Base-by-base conservation (phyloP, 2,888 invertebrate genomes). In the Sicus ferrugineus region DNA sequence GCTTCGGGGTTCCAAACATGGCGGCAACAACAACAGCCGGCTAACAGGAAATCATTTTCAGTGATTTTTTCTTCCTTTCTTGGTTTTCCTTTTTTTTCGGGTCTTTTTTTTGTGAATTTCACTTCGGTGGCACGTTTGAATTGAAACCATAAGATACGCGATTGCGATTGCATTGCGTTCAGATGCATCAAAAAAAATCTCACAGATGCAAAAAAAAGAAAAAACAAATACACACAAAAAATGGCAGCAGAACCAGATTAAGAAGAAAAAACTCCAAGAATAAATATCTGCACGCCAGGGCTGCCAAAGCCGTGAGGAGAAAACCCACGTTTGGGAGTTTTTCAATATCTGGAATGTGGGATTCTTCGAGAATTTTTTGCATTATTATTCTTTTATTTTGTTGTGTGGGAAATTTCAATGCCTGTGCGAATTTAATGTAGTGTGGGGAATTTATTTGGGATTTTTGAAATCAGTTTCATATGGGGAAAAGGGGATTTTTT, bases 41-140 rank as follows among this genome's bases (percentile, higher is more conserved):
- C 52, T 69, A 34, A 65, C 62, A 67, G 48, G 56, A 70, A 67
- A 67, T 54, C 66, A 67, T 66, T 66, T 70, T 42, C 61, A 59
- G 66, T 42, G 30, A 65, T 67, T 62, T 30, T 14, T 54, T 54
- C 28, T 54, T 19, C 52, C 3, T 46, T 16, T 11, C 46, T 46
- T 46, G 3, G 3, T 9, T 46, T 46, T 46, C 9, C 6, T 46
- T 46, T 11, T 46, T 46, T 9, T 11, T 56, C n/a, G 19, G 31
- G 16, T 19, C 38, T 19, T 61, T 61, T 64, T 64, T n/a, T 31
- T 26, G 42, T 42, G 14, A 14, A 21, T 14, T 63, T 61, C 46
- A 28, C 31, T 14, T 50, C 72, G 74, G 74, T 74, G 74, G 76
- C 75, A 76, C 75, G 75, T 76, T 76, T 74, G 75, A 75, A 75